A percentile compares a stretch with the other conserved stretches of the same genome.
These are phyloP conservation scores for Onychomys torridus DNA, from an alignment of 2,797 vertebrate genomes.

Conservation along the genomic window DNA sequence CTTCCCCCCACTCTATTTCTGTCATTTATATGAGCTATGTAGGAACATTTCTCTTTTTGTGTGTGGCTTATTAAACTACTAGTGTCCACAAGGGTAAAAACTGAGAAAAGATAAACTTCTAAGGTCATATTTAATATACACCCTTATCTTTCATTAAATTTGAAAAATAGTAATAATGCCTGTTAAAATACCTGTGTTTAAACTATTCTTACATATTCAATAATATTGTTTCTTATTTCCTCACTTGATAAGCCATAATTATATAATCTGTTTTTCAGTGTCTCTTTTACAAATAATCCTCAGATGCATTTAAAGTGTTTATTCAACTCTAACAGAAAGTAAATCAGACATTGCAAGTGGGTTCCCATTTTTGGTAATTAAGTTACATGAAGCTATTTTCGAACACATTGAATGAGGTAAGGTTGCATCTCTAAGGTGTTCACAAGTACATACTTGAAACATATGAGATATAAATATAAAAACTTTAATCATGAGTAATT, in stretches of 20 bases:
- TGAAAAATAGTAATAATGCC: neutral
- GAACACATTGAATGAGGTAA: neutral
- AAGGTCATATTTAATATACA: neutral
- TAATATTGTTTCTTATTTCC: neutral
- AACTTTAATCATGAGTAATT: neutral
- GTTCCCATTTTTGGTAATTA: neutral
- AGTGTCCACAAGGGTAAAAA: too few species aligned
- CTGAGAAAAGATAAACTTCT: neutral
- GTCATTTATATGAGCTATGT: neutral
- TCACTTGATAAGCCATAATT: neutral
- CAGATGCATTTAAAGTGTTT: neutral
- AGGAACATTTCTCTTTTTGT: neutral
- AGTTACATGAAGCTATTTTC: neutral
- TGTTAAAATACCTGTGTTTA: neutral
- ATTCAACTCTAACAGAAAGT: neutral
- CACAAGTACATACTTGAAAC: neutral
- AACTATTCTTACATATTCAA: neutral
- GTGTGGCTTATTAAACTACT: neutral
- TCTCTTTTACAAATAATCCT: neutral
- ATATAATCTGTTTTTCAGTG: neutral
- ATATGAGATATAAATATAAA: neutral
- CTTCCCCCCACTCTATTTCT: neutral
- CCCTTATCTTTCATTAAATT: neutral
- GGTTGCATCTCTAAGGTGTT: neutral
- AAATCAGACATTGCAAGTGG: neutral